Evolutionary conservation across 2,113 vertebrate species (phyloP), one percentile per base, ranked within the genome.

Genomic region (Callipepla squamata): DNA sequence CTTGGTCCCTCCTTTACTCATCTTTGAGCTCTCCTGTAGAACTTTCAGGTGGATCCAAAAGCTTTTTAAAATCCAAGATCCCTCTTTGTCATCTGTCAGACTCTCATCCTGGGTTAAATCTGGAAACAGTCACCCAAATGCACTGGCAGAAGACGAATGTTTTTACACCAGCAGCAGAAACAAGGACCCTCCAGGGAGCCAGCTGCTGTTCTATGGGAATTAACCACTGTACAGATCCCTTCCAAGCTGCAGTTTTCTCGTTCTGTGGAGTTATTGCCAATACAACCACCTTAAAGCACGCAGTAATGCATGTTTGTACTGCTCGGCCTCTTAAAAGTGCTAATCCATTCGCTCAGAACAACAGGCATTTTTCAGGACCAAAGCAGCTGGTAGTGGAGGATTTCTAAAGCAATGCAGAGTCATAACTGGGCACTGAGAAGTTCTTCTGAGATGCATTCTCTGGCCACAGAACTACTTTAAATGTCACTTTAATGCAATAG

Each of bases 81-180:
- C 4, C 55, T 68, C 9, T 32, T 78, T 17, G 3, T 36, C 0
- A 0, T 34, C 77, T 73, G 19, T 45, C 2, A 1, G 34, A 63
- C 44, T 20, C 13, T 65, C 34, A 36, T 67, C 70, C 30, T 0
- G 3, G 36, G 51, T 34, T 20, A 45, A 44, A 25, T n/a, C 9
- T n/a, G 59, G 63, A 67, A 92, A 70, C 7, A 80, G 42, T 21
- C 2, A n/a, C 7, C 44, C 7, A 55, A 34, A 21, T 42, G 30
- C 53, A 57, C 1, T 9, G 18, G 30, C 59, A 80, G 68, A 69
- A 87, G 65, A 57, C 20, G 47, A 55, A 16, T 16, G 28, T 11
- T 36, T 85, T 67, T 78, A 28, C 42, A 67, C 6, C 73, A 62
- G 28, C 4, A 50, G 45, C 1, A 1, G 61, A 55, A 65, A 55